Evolutionary conservation across 2,888 invertebrate species (phyloP).

Genomic region (Drosophila anceps): DNA sequence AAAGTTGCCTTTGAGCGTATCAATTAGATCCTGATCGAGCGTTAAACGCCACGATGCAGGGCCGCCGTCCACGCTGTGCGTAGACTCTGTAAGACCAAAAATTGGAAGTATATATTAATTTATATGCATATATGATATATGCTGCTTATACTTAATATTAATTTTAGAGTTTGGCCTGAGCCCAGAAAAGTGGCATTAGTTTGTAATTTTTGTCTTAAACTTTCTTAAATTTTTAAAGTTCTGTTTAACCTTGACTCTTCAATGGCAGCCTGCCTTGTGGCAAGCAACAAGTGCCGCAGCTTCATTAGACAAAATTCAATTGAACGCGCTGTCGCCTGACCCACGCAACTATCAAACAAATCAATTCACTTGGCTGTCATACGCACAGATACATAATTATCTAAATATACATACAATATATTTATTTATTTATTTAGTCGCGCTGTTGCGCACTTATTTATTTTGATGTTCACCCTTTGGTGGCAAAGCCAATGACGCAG

Average conservation of each 20-base stretch:
- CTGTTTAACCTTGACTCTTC: not conserved
- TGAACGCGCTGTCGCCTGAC: conserved; percentile 16
- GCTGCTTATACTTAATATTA: conserved; percentile 16
- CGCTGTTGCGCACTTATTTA: conserved; percentile 38
- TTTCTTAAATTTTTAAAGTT: not conserved
- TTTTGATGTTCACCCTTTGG: conserved; percentile 42
- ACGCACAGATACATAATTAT: conserved; percentile 11
- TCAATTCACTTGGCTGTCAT: conserved; percentile 30
- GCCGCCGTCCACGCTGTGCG: conserved; percentile 90
- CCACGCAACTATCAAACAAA: conserved; percentile 23
- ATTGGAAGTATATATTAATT: not conserved
- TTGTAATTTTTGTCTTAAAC: not conserved
- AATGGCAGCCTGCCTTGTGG: not conserved
- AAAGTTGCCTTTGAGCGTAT: conserved; percentile 96
- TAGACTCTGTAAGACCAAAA: conserved; percentile 89
- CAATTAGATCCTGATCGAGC: conserved; percentile 96
- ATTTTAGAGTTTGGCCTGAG: not conserved
- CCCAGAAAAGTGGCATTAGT: too few species aligned
- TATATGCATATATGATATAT: not conserved
- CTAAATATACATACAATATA: conserved; percentile 20
- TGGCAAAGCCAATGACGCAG: conserved; percentile 59
- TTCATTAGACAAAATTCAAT: conserved; percentile 14
- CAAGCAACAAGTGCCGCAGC: conserved; percentile 35
- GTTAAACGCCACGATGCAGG: conserved; percentile 96
- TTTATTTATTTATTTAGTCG: conserved; percentile 39